phyloP scores from a whole-genome alignment of 2,797 vertebrate species.

The Urocyon cinereoargenteus region DNA sequence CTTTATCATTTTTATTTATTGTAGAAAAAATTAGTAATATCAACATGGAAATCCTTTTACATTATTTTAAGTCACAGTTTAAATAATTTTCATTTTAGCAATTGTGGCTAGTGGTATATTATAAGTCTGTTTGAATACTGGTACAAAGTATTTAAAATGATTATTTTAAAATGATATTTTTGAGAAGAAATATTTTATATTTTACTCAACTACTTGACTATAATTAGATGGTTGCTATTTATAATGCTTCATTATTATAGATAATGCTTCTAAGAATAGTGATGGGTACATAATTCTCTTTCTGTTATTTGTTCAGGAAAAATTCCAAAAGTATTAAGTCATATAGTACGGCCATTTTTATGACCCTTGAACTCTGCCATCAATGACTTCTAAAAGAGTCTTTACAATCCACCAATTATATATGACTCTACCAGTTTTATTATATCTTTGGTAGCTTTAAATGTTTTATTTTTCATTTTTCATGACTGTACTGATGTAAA shows the following conservation, averaged over 20 bases:
- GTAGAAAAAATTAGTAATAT: constrained; percentile 33
- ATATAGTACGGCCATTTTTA: background rate
- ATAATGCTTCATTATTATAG: constrained; percentile 33
- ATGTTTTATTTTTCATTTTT: constrained; percentile 43
- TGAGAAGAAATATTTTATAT: background rate
- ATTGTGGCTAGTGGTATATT: background rate
- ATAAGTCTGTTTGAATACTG: background rate
- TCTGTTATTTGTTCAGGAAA: constrained; percentile 55
- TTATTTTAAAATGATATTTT: constrained; percentile 32
- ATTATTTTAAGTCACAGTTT: constrained; percentile 40
- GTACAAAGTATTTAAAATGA: background rate
- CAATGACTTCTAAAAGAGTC: constrained; percentile 29
- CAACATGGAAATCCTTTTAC: constrained; percentile 42
- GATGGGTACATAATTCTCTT: background rate
- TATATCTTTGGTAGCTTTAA: background rate
- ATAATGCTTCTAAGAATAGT: constrained; percentile 23
- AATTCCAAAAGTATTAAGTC: constrained; percentile 57
- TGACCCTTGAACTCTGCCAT: background rate
- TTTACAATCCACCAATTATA: background rate
- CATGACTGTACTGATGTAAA: background rate
- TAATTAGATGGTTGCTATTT: constrained; percentile 6
- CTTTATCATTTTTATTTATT: constrained; percentile 67
- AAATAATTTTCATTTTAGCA: constrained; percentile 44
- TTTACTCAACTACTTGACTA: background rate
- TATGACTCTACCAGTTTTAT: background rate